These are phyloP conservation scores for Eudemis profundana DNA, from an alignment of 2,888 invertebrate species.

Conservation along the genomic window DNA sequence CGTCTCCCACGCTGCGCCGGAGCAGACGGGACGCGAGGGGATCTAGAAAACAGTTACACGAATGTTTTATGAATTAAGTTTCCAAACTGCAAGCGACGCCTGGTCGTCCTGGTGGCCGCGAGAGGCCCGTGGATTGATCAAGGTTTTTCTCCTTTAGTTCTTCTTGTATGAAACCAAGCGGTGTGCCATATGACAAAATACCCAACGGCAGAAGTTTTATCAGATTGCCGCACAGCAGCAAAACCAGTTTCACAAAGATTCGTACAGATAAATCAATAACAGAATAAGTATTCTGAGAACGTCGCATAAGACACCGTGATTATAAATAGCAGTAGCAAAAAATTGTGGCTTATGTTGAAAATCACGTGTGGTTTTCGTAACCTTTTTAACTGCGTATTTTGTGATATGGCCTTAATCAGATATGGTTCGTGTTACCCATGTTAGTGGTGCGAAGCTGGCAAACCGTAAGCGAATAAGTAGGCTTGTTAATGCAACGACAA, in stretches of 20 bases:
- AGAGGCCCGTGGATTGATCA: too few species aligned
- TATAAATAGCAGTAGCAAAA: conserved; percentile 26
- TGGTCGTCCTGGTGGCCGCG: conserved; percentile 24
- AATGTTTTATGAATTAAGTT: conserved; percentile 44
- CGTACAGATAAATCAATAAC: conserved; percentile 18
- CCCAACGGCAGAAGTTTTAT: conserved; percentile 12
- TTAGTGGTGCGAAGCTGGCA: conserved; percentile 62
- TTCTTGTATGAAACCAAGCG: conserved; percentile 5
- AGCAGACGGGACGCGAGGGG: conserved; percentile 60
- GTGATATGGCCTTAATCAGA: conserved; percentile 19
- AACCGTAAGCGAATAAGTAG: conserved; percentile 64
- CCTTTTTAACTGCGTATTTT: conserved; percentile 11
- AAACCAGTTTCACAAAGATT: conserved; percentile 17
- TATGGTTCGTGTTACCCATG: conserved; percentile 38
- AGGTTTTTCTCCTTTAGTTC: too few species aligned
- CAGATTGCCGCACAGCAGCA: conserved; percentile 7
- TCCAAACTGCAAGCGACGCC: conserved; percentile 39
- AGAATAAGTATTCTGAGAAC: conserved; percentile 9
- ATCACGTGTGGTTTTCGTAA: conserved; percentile 4
- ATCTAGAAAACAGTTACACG: conserved; percentile 59
- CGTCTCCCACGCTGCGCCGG: conserved; percentile 75
- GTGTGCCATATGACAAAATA: not conserved
- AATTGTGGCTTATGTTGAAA: not conserved
- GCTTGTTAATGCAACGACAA: conserved; percentile 65
- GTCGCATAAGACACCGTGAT: not conserved